Conservation (phyloP, 2,113 vertebrate species). For the Sorex fumeus region DNA sequence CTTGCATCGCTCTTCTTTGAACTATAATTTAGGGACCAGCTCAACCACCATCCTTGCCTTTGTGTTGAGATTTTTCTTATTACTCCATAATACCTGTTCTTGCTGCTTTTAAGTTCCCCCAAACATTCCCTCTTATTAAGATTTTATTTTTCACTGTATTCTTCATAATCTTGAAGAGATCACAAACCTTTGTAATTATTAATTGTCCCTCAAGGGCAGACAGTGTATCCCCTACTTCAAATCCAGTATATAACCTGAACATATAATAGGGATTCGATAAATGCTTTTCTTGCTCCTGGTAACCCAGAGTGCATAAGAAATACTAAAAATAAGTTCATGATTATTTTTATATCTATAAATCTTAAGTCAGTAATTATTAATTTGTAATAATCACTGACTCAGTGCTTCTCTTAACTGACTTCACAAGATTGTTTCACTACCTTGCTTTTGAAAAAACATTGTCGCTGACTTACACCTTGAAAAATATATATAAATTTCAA, state of each 20-base stretch:
- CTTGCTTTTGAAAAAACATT: conserved; percentile 9
- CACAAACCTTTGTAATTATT: not conserved
- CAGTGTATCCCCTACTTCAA: not conserved
- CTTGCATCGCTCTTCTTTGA: not conserved
- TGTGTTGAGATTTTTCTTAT: not conserved
- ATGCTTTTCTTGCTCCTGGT: not conserved
- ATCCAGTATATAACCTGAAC: not conserved
- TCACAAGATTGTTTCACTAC: conserved; percentile 1
- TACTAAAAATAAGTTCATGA: not conserved
- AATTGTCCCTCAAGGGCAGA: not conserved
- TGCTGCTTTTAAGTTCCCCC: not conserved
- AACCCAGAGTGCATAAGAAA: not conserved
- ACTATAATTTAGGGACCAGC: not conserved
- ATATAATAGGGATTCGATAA: not conserved
- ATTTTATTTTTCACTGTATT: not conserved
- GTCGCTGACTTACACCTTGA: not conserved
- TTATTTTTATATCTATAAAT: not conserved
- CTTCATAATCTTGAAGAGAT: not conserved
- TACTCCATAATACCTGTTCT: not conserved
- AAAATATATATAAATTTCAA: not conserved
- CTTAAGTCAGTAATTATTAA: too few relatives aligned
- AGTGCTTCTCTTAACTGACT: not conserved
- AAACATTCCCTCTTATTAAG: not conserved
- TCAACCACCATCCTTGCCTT: not conserved
- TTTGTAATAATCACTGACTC: not conserved